These are phyloP conservation scores for Stomatorhinus walkeri DNA, from an alignment of 2,797 vertebrate species.

Conservation along the genomic window DNA sequence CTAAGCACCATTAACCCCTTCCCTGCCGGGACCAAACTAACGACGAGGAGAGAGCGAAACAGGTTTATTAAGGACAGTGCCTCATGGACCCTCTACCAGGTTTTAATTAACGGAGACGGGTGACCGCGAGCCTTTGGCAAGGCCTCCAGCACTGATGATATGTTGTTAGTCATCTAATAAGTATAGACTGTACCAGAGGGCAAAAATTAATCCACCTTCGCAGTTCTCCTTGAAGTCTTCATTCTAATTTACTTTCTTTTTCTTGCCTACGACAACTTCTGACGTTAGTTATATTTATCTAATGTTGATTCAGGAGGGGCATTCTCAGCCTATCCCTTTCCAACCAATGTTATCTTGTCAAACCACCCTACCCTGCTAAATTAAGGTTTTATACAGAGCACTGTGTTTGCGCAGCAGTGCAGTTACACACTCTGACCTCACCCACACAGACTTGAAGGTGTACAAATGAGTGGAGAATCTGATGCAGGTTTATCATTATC, in stretches of 20 bases:
- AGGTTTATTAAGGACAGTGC: constrained; percentile 25
- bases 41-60: neutral
- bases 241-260: constrained; percentile 3
- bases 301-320: neutral
- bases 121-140: constrained; percentile 14
- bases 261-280: neutral
- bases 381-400: neutral
- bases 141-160: constrained; percentile 43
- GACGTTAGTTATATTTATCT: neutral
- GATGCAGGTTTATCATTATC: neutral
- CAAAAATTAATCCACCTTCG: neutral
- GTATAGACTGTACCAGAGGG: constrained; percentile 39
- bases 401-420: neutral
- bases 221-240: constrained; percentile 15
- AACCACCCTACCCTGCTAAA: neutral
- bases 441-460: neutral
- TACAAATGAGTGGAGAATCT: neutral
- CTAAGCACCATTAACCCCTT: neutral
- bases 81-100: constrained; percentile 20
- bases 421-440: neutral
- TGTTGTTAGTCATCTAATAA: constrained; percentile 54
- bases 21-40: neutral
- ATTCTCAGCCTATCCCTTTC: neutral
- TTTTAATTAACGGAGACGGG: constrained; percentile 50
- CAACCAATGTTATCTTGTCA: neutral